These are phyloP conservation scores for Steinernema carpocapsae DNA, from an alignment of 2,888 invertebrate genomes.

Conservation along the genomic window DNA sequence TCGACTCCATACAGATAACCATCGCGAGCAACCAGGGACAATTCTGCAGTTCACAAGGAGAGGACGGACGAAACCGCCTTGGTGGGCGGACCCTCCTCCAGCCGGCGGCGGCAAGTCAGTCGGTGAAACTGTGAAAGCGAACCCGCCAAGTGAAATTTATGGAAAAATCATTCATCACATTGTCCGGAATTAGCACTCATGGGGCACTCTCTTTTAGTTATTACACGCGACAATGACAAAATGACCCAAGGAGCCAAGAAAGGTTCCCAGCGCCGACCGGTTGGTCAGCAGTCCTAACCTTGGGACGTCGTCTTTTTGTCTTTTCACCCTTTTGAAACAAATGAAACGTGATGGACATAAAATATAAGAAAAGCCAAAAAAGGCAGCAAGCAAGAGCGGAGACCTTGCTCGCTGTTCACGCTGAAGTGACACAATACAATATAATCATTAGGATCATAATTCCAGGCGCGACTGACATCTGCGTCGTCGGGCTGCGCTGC, in stretches of 20 bases:
- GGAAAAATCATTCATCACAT: constrained; percentile 2
- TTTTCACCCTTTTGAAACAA: neutral
- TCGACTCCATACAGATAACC: constrained; percentile 23
- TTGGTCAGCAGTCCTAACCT: neutral
- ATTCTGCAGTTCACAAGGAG: constrained; percentile 19
- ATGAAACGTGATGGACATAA: constrained; percentile 9
- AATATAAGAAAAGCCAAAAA: no score
- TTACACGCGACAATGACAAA: neutral
- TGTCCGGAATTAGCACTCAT: neutral
- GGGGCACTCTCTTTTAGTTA: neutral
- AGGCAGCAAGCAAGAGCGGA: neutral
- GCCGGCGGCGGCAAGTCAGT: neutral
- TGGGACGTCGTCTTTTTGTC: constrained; percentile 21
- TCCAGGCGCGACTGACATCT: constrained; percentile 29
- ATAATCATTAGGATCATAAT: constrained; percentile 16
- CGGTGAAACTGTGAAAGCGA: constrained; percentile 24
- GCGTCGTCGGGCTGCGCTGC: neutral
- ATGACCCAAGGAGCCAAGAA: neutral
- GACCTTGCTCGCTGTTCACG: constrained; percentile 1
- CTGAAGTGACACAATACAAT: constrained; percentile 25
- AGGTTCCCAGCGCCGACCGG: neutral
- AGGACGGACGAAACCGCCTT: constrained; percentile 20
- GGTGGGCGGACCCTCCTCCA: constrained; percentile 4
- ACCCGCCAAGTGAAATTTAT: constrained; percentile 8
- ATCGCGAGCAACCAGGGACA: constrained; percentile 16